Percentiles rank a stretch among this genome's conserved stretches.
phyloP scores from a whole-genome alignment of 2,888 invertebrate species.

The Torymus tubicola region DNA sequence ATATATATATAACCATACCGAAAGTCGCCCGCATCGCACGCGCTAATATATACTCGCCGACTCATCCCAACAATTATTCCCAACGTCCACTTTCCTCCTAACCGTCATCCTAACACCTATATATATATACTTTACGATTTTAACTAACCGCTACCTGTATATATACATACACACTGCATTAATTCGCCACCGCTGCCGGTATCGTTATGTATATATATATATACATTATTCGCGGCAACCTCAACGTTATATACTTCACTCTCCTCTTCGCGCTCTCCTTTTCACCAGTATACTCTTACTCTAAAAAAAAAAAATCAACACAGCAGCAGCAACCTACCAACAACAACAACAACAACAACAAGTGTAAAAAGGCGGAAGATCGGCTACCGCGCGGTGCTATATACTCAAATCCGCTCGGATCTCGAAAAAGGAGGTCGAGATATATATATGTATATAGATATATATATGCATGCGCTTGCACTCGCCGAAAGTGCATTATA shows the following conservation, averaged over 20 bases:
- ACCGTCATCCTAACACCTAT: neutral
- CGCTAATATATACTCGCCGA: neutral
- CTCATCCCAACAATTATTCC: conserved; percentile 4
- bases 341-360: too few relatives aligned
- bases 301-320: too few relatives aligned
- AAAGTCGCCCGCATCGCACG: neutral
- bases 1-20: too few relatives aligned
- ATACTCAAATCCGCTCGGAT: conserved; percentile 7
- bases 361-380: too few relatives aligned
- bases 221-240: neutral
- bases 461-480: neutral
- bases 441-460: neutral
- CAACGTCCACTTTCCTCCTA: neutral
- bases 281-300: too few relatives aligned
- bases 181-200: conserved; percentile 21
- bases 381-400: too few relatives aligned
- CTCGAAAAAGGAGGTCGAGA: conserved; percentile 54
- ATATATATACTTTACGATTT: conserved; percentile 1
- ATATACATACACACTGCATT: conserved; percentile 5
- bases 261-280: too few relatives aligned
- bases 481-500: conserved; percentile 16
- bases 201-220: neutral
- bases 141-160: neutral
- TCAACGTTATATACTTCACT: too few relatives aligned
- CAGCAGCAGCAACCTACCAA: too few relatives aligned